Conservation (phyloP, 2,113 vertebrate genomes). For the Meriones unguiculatus region DNA sequence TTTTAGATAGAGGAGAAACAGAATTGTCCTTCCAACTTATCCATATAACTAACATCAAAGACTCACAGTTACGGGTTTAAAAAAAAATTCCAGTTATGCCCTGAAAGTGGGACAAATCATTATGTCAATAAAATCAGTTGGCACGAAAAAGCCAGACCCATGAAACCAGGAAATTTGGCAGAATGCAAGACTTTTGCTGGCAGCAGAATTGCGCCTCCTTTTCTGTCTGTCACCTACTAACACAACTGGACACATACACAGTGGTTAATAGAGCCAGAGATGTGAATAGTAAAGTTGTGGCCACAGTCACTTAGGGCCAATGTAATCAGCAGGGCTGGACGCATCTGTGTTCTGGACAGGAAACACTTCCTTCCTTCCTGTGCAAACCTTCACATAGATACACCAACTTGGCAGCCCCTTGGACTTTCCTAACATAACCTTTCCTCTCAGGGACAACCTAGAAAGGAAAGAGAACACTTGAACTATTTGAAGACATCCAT, state of each 20-base stretch:
- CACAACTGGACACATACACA: slow-evolving; percentile 41
- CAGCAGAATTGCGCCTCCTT: slow-evolving; percentile 6
- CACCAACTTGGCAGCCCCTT: slow-evolving; percentile 16
- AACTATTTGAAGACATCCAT: slow-evolving; percentile 59
- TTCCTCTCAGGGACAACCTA: slow-evolving; percentile 39
- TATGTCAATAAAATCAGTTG: slow-evolving; percentile 73
- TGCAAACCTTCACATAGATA: slow-evolving; percentile 5
- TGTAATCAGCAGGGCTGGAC: neutral
- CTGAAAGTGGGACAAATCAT: slow-evolving; percentile 73
- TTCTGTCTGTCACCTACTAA: slow-evolving; percentile 40
- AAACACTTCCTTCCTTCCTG: neutral
- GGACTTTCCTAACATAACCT: slow-evolving; percentile 49
- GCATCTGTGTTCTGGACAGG: slow-evolving; percentile 4
- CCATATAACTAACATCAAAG: slow-evolving; percentile 71
- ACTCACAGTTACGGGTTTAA: slow-evolving; percentile 63
- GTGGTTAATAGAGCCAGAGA: slow-evolving; percentile 8
- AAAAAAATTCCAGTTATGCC: slow-evolving; percentile 76
- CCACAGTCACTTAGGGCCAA: neutral
- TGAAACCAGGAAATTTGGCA: slow-evolving; percentile 22
- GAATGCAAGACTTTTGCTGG: slow-evolving; percentile 16
- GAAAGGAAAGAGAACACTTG: slow-evolving; percentile 32
- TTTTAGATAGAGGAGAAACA: slow-evolving; percentile 54
- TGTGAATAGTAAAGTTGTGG: neutral
- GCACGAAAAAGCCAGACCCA: slow-evolving; percentile 41
- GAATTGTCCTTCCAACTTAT: slow-evolving; percentile 57